These are phyloP conservation scores for Brachystomella parvula DNA, from an alignment of 1,140 invertebrate genomes.

Conservation along the genomic window DNA sequence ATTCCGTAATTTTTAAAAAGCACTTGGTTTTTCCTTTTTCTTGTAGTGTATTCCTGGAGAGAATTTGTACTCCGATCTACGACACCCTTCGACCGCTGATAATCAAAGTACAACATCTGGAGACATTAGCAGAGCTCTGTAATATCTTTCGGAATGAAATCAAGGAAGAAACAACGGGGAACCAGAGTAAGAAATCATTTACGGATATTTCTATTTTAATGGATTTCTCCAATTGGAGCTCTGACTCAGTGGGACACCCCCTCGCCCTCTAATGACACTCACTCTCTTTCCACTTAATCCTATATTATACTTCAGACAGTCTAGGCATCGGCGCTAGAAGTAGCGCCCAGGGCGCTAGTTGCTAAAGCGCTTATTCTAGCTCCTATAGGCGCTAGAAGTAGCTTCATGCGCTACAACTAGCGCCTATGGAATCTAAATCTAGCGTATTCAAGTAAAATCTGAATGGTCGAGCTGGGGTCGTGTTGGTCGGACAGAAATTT, in stretches of 20 bases:
- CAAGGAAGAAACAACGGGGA: constrained; percentile 68
- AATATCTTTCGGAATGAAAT: constrained; percentile 85
- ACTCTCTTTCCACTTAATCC: constrained; percentile 4
- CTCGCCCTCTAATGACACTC: constrained; percentile 6
- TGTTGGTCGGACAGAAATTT: too few relatives aligned
- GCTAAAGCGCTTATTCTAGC: too few relatives aligned
- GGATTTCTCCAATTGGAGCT: constrained; percentile 7
- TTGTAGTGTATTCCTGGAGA: constrained; percentile 57
- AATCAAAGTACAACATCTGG: constrained; percentile 94
- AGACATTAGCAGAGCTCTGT: constrained; percentile 93
- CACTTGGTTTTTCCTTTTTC: constrained; percentile 14
- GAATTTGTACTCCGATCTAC: constrained; percentile 80
- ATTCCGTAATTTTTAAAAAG: too few relatives aligned
- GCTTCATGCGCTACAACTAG: too few relatives aligned
- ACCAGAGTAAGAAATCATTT: background rate
- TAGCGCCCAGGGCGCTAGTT: too few relatives aligned
- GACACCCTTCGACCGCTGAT: constrained; percentile 89
- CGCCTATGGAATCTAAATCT: too few relatives aligned
- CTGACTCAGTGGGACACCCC: background rate
- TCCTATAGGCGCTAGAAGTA: too few relatives aligned
- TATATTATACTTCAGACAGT: background rate
- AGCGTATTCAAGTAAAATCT: too few relatives aligned
- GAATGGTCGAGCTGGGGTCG: too few relatives aligned
- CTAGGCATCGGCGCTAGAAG: too few relatives aligned
- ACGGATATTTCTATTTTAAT: background rate